Conservation (phyloP, 2,888 invertebrate species). For the Drosophila lacicola region DNA sequence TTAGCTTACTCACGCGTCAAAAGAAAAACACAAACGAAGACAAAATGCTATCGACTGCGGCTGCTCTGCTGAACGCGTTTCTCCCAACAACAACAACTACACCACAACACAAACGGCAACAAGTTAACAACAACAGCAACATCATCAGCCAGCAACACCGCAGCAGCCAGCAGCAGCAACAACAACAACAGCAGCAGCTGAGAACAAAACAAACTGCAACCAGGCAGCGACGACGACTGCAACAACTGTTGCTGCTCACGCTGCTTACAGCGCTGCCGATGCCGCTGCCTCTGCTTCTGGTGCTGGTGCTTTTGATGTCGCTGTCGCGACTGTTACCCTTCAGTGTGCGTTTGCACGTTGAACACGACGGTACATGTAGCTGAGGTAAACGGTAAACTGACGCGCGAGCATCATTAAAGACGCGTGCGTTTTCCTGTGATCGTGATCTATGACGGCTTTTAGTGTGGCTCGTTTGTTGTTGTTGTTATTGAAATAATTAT, state of each 20-base stretch:
- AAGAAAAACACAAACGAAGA: conserved; percentile 80
- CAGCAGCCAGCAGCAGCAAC: conserved; percentile 12
- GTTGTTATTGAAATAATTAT: conserved; percentile 39
- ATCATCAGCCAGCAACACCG: conserved; percentile 47
- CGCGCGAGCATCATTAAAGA: conserved; percentile 29
- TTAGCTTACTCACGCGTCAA: conserved; percentile 80
- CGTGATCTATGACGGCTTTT: conserved; percentile 64
- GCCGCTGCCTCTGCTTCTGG: conserved; percentile 15
- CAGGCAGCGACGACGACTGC: conserved; percentile 58
- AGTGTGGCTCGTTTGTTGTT: conserved; percentile 43
- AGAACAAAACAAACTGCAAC: conserved; percentile 78
- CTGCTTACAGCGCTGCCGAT: conserved; percentile 15
- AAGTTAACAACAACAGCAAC: conserved; percentile 52
- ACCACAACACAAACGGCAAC: conserved; percentile 44
- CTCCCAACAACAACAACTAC: conserved; percentile 54
- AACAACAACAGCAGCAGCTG: conserved; percentile 59
- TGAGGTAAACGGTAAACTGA: conserved; percentile 37
- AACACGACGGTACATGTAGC: conserved; percentile 66
- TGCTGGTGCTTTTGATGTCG: conserved; percentile 45
- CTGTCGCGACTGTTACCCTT: conserved; percentile 48
- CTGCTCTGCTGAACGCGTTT: conserved; percentile 66
- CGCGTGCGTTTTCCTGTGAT: conserved; percentile 40
- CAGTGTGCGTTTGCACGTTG: conserved; percentile 82
- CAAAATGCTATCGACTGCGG: conserved; percentile 66
- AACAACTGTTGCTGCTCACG: conserved; percentile 44